These are phyloP conservation scores for Smutsia temminckii DNA, from an alignment of 2,797 vertebrate species.

Conservation along the genomic window DNA sequence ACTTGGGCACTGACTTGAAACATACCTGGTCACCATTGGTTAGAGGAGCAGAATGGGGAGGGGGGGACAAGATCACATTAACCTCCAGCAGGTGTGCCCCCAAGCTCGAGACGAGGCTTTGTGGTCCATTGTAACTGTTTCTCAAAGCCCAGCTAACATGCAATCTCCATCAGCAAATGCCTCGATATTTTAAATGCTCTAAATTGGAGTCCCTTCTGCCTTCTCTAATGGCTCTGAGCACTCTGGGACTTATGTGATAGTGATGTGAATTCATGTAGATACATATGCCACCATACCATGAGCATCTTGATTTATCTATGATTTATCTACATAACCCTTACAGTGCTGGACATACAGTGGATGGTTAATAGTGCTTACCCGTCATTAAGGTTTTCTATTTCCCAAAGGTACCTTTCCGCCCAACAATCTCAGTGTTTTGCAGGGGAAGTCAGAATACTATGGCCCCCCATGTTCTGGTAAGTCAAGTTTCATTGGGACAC, in stretches of 20 bases:
- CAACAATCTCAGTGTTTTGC: neutral
- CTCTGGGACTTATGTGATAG: neutral
- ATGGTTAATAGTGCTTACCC: neutral
- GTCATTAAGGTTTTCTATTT: slow-evolving; percentile 7
- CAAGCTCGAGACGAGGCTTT: neutral
- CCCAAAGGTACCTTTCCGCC: neutral
- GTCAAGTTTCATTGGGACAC: neutral
- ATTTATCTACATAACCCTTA: neutral
- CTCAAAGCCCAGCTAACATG: neutral
- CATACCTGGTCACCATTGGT: neutral
- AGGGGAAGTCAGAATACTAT: neutral
- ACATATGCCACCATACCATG: neutral
- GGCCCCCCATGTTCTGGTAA: neutral
- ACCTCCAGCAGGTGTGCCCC: neutral
- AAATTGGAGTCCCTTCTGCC: neutral
- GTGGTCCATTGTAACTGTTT: neutral
- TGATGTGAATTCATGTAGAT: neutral
- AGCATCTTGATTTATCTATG: neutral
- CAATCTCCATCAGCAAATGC: neutral
- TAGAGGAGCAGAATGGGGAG: neutral
- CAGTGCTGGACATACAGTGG: neutral
- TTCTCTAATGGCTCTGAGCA: neutral
- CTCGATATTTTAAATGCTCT: neutral
- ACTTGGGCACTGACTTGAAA: neutral
- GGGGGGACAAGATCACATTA: neutral